A percentile compares a stretch with the other conserved stretches of the same genome.
Evolutionary conservation across 64 coral and sea anemone genomes (phyloP).

Genomic region (Montipora sp.): DNA sequence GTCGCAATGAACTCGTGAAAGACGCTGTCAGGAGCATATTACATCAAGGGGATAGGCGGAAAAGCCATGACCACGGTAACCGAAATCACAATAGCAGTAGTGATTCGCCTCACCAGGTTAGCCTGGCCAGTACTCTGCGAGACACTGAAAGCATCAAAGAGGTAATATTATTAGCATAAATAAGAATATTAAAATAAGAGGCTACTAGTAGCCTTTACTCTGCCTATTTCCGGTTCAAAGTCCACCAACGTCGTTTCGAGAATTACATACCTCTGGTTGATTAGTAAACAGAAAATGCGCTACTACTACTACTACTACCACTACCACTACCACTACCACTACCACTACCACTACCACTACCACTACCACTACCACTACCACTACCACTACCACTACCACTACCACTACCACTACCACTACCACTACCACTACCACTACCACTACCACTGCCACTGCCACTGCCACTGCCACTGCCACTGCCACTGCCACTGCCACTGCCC

Average conservation of each 20-base stretch:
- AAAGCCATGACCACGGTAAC: slow-evolving; percentile 11
- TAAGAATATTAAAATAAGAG: neutral
- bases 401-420: too few species aligned
- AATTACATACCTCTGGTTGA: too few species aligned
- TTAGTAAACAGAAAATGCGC: too few species aligned
- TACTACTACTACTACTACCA: too few species aligned
- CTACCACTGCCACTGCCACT: neutral
- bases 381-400: neutral
- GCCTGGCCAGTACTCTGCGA: slow-evolving; percentile 69
- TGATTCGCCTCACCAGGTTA: slow-evolving; percentile 49
- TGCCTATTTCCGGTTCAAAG: too few species aligned
- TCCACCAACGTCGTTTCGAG: too few species aligned
- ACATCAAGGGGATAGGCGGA: slow-evolving; percentile 10
- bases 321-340: too few species aligned
- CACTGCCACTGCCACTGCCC: neutral
- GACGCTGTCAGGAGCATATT: slow-evolving; percentile 72
- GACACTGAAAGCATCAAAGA: slow-evolving; percentile 87
- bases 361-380: neutral
- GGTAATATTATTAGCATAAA: slow-evolving; percentile 22
- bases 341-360: too few species aligned
- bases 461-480: neutral
- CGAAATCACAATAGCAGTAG: slow-evolving; percentile 35
- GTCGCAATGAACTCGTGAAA: slow-evolving; percentile 76
- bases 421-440: neutral
- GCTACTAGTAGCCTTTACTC: too few species aligned